Conservation (phyloP, 1,140 invertebrate genomes). For the Drosophila subpulchrella region DNA sequence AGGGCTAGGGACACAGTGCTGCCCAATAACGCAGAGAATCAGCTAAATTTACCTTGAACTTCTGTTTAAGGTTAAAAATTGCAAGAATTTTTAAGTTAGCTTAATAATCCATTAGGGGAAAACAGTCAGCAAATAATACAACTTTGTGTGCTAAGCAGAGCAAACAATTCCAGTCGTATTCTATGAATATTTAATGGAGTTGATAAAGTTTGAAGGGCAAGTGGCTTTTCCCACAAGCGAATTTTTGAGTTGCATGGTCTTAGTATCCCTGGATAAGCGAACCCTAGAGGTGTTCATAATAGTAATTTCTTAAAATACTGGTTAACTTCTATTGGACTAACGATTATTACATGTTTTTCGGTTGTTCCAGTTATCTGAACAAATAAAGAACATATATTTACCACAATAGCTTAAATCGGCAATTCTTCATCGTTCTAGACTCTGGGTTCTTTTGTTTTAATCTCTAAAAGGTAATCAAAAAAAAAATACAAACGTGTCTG, state of each 20-base stretch:
- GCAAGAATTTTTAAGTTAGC: background rate
- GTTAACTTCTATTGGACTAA: too few relatives aligned
- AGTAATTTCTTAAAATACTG: too few relatives aligned
- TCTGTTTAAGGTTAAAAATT: background rate
- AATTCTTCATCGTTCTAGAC: background rate
- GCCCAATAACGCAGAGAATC: background rate
- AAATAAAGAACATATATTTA: background rate
- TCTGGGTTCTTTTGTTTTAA: background rate
- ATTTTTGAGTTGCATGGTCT: background rate
- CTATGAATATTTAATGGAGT: background rate
- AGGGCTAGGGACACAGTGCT: background rate
- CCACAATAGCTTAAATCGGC: background rate
- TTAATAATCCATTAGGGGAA: background rate
- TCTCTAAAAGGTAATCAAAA: slow-evolving; percentile 3
- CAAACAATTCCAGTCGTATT: background rate
- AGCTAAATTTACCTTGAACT: background rate
- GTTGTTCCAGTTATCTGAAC: background rate
- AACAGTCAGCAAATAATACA: background rate
- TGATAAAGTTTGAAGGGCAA: background rate
- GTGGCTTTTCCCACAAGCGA: background rate
- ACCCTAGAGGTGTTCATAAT: background rate
- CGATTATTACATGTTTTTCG: too few relatives aligned
- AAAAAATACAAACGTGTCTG: slow-evolving; percentile 13
- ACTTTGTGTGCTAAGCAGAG: background rate
- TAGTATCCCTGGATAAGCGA: background rate